Conservation (phyloP, 1,140 invertebrate genomes). For the Drosophila takahashii region DNA sequence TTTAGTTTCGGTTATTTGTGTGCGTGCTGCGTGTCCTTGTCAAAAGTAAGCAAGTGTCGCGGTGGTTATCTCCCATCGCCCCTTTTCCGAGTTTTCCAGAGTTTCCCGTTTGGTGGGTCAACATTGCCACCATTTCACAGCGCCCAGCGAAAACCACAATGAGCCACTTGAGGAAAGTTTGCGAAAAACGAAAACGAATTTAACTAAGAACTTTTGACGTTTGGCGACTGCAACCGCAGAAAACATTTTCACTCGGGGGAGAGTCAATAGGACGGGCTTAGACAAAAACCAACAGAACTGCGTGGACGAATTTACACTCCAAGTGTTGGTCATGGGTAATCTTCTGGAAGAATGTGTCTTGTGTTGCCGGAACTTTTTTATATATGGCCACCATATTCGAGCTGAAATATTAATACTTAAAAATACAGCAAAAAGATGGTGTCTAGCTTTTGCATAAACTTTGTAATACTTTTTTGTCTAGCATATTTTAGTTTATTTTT, state of each 20-base stretch:
- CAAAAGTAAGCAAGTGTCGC: slow-evolving; percentile 71
- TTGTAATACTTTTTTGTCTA: too few species aligned
- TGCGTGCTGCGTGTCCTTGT: slow-evolving; percentile 59
- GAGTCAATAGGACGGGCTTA: slow-evolving; percentile 56
- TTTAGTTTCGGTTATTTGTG: slow-evolving; percentile 37
- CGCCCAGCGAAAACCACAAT: slow-evolving; percentile 61
- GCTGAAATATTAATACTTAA: not conserved
- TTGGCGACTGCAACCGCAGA: slow-evolving; percentile 58
- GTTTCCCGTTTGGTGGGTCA: slow-evolving; percentile 56
- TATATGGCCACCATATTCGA: not conserved
- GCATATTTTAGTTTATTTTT: too few species aligned
- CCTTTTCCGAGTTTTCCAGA: slow-evolving; percentile 5
- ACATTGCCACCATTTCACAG: slow-evolving; percentile 75
- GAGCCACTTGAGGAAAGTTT: slow-evolving; percentile 79
- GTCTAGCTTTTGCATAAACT: not conserved
- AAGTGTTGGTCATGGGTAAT: slow-evolving; percentile 2
- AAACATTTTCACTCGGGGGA: slow-evolving; percentile 33
- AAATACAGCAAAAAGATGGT: not conserved
- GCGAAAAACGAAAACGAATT: slow-evolving; percentile 60
- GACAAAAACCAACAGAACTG: slow-evolving; percentile 14
- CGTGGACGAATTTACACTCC: slow-evolving; percentile 36
- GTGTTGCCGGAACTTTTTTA: not conserved
- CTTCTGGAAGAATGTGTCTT: slow-evolving; percentile 27
- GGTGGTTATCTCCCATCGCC: slow-evolving; percentile 46
- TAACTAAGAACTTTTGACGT: slow-evolving; percentile 81